Evolutionary conservation across 1,140 invertebrate species (phyloP), one percentile per base, ranked within the genome.

Genomic region (Hirudo medicinalis): DNA sequence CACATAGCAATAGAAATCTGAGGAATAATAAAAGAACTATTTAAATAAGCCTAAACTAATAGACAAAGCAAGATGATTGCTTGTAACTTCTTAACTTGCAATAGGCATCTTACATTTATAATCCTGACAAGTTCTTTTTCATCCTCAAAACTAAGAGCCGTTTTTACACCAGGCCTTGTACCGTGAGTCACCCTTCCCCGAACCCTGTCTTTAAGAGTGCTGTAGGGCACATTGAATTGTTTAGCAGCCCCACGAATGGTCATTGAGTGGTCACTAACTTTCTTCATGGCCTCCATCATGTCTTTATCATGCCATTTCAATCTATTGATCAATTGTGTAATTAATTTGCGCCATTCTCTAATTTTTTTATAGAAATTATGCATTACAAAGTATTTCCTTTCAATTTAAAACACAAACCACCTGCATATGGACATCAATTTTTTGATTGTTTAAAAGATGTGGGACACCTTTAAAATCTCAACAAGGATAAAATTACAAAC

Each of bases 221-320:
- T 74, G 43, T 76, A 75, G n/a, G 75, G 75, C 8, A 76, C 75
- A 60, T 55, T 53, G 67, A 69, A 76, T 40, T 73, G 55, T 43
- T 71, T 76, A n/a, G 75, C 74, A 25, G 75, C 74, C 69, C 74
- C 74, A 54, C 75, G 55, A n/a, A 76, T 69, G 25, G 75, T 75
- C 70, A 73, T 72, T n/a, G 70, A 70, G 29, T 72, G 60, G 20
- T 73, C 70, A 49, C 72, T 57, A 53, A 76, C 75, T 53, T 72
- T 73, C 32, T 75, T 76, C 71, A 75, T 69, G n/a, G 75, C 75
- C 17, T 73, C 74, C 40, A 67, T 53, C 75, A 76, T 76, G 60
- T 76, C 72, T 25, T 69, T 55, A 27, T 75, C 70, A 36, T 69
- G 54, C 75, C 75, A 76, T 40, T 74, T 72, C 20, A 74, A 55